phyloP scores from a whole-genome alignment of 1,140 invertebrate species.

The Hetaerina americana region DNA sequence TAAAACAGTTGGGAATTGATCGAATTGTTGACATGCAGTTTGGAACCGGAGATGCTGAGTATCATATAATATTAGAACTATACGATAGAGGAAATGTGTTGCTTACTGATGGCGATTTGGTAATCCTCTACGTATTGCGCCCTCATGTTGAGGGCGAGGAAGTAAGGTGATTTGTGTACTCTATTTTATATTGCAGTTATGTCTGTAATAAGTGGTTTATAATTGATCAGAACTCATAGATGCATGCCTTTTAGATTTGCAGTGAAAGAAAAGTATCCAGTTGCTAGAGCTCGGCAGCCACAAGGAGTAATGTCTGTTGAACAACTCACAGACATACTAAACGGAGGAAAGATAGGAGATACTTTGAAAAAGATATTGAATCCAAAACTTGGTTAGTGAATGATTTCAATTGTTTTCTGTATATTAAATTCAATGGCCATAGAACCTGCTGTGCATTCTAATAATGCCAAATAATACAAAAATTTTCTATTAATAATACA shows the following conservation, averaged over 20 bases:
- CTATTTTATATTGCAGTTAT: too few species aligned
- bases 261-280: slow-evolving; percentile 83
- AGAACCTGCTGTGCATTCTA: background rate
- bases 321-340: slow-evolving; percentile 41
- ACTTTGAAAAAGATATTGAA: slow-evolving; percentile 76
- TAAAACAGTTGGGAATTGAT: slow-evolving; percentile 77
- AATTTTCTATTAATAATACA: too few species aligned
- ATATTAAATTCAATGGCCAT: background rate
- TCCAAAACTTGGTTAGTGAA: slow-evolving; percentile 52
- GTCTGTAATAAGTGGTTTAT: slow-evolving; percentile 5
- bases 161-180: slow-evolving; percentile 40
- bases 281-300: slow-evolving; percentile 51
- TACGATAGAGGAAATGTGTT: slow-evolving; percentile 96
- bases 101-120: slow-evolving; percentile 82
- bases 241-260: slow-evolving; percentile 53
- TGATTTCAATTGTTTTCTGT: background rate
- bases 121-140: slow-evolving; percentile 84
- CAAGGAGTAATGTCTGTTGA: slow-evolving; percentile 34
- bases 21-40: slow-evolving; percentile 88
- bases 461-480: too few species aligned
- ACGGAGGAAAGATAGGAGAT: slow-evolving; percentile 55
- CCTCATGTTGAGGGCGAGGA: slow-evolving; percentile 89
- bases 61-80: slow-evolving; percentile 91
- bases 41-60: slow-evolving; percentile 84
- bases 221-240: background rate